phyloP scores from a whole-genome alignment of 1,140 invertebrate genomes.

The Papilio polytes region DNA sequence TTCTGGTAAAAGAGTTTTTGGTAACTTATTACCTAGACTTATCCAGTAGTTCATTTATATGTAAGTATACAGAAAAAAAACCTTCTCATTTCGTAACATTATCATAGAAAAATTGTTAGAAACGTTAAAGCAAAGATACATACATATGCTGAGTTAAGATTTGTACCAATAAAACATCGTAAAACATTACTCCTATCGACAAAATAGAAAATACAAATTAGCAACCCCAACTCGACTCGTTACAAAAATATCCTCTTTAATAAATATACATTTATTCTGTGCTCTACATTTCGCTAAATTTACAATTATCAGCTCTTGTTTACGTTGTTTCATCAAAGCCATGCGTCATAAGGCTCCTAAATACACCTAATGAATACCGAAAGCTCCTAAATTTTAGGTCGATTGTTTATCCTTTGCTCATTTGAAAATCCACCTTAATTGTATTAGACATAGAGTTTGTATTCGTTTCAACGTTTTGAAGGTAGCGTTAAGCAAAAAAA shows the following conservation, averaged over 20 bases:
- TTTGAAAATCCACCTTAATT: not conserved
- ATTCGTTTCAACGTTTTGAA: not conserved
- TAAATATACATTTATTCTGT: constrained; percentile 2
- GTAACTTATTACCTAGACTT: too few relatives aligned
- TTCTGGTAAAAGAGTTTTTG: too few relatives aligned
- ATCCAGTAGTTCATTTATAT: too few relatives aligned
- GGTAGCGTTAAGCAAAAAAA: constrained; percentile 21
- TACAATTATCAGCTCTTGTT: constrained; percentile 19
- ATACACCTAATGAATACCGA: constrained; percentile 21
- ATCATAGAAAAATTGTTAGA: too few relatives aligned
- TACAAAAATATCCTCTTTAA: not conserved
- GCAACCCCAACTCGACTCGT: not conserved
- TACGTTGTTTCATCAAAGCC: not conserved
- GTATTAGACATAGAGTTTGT: not conserved
- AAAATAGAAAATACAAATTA: not conserved
- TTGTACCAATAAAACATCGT: not conserved
- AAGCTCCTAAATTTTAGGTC: not conserved
- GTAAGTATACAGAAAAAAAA: too few relatives aligned
- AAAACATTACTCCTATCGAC: not conserved
- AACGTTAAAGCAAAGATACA: too few relatives aligned
- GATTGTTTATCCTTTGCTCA: not conserved
- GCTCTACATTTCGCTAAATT: not conserved
- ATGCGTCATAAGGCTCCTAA: constrained; percentile 27
- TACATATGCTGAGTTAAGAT: too few relatives aligned
- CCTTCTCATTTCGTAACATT: too few relatives aligned